phyloP scores from a whole-genome alignment of 1,140 invertebrate species.

The Heterodera schachtii region DNA sequence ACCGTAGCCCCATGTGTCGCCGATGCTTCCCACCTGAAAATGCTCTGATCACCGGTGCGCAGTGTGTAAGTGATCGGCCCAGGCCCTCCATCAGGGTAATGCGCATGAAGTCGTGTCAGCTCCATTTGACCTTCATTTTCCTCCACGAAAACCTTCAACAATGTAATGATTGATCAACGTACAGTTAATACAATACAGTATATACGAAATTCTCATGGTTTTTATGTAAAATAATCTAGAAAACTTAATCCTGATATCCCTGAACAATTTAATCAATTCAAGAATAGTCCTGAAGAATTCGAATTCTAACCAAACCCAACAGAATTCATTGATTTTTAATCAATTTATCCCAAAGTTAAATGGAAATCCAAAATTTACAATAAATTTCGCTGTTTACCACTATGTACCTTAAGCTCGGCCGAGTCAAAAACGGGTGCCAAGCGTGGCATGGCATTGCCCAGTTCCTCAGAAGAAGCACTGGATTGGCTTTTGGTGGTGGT shows the following conservation, averaged over 20 bases:
- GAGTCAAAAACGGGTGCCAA: conserved; percentile 57
- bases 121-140: conserved; percentile 61
- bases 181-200: too few relatives aligned
- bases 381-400: neutral
- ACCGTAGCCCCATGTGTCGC: neutral
- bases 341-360: too few relatives aligned
- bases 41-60: conserved; percentile 49
- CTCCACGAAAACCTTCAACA: conserved; percentile 48
- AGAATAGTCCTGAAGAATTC: too few relatives aligned
- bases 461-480: conserved; percentile 5
- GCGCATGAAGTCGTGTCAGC: conserved; percentile 51
- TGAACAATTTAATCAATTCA: too few relatives aligned
- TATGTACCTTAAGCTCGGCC: conserved; percentile 30
- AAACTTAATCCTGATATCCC: too few relatives aligned
- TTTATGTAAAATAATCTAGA: too few relatives aligned
- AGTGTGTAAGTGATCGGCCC: conserved; percentile 58
- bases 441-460: neutral
- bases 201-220: too few relatives aligned
- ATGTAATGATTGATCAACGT: too few relatives aligned
- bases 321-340: too few relatives aligned
- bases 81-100: conserved; percentile 54
- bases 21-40: conserved; percentile 32
- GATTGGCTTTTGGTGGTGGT: conserved; percentile 10
- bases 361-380: neutral
- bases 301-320: too few relatives aligned